A percentile compares a stretch with the other conserved stretches of the same genome.
Conservation (phyloP, 2,888 invertebrate species). For the Parthenolecanium corni region DNA sequence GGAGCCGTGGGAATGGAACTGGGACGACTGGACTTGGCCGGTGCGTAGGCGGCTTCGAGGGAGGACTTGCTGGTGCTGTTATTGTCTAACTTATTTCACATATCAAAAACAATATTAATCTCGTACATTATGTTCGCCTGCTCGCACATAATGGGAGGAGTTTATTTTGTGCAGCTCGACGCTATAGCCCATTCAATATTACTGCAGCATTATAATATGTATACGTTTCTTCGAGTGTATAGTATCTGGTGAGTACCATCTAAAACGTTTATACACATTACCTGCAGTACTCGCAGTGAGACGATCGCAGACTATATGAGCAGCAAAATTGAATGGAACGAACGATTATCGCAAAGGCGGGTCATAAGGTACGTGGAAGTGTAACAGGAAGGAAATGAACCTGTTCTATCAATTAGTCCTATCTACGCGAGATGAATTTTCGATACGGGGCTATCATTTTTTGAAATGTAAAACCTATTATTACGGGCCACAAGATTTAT, state of each 20-base stretch:
- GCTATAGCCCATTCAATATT: conserved; percentile 18
- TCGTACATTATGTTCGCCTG: conserved; percentile 18
- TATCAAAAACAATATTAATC: conserved; percentile 27
- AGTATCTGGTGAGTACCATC: conserved; percentile 10
- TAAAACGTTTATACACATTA: background rate
- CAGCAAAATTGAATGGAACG: conserved; percentile 22
- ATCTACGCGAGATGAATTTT: conserved; percentile 10
- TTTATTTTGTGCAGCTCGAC: conserved; percentile 8
- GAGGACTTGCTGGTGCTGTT: conserved; percentile 14
- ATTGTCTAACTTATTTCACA: conserved; percentile 27
- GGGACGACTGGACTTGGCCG: conserved; percentile 20
- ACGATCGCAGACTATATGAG: no score
- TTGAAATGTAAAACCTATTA: conserved; percentile 19
- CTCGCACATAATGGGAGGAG: conserved; percentile 16
- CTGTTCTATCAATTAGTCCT: conserved; percentile 23
- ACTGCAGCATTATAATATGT: no score
- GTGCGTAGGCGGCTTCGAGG: conserved; percentile 26
- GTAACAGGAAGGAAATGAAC: conserved; percentile 26
- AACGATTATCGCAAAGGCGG: conserved; percentile 11
- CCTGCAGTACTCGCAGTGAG: conserved; percentile 14
- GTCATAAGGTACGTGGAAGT: conserved; percentile 10
- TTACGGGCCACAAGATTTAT: conserved; percentile 11
- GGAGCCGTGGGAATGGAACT: conserved; percentile 26
- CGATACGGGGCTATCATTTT: conserved; percentile 13
- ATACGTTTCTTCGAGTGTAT: conserved; percentile 8